These are phyloP conservation scores for Stegastes partitus DNA, from an alignment of 2,113 vertebrate genomes.

Conservation along the genomic window DNA sequence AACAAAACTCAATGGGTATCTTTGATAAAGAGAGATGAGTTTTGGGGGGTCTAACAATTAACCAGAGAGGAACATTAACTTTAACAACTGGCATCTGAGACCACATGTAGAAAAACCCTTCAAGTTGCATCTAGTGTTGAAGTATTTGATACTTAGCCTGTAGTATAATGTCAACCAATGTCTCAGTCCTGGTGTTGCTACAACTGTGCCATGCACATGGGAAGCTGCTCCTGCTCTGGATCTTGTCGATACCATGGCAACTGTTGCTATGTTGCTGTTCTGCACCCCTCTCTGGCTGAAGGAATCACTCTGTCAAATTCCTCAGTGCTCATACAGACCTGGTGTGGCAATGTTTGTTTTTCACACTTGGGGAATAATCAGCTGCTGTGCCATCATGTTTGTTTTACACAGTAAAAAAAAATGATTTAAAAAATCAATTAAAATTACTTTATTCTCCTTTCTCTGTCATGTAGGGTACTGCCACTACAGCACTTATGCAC, in stretches of 20 bases:
- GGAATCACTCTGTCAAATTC: neutral
- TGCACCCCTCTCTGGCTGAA: too few species aligned
- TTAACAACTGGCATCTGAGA: neutral
- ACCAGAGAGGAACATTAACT: too few species aligned
- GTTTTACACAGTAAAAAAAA: neutral
- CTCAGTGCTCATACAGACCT: neutral
- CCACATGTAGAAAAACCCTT: neutral
- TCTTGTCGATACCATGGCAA: conserved; percentile 63
- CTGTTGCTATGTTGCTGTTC: conserved; percentile 53
- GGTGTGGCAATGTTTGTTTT: too few species aligned
- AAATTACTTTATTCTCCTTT: neutral
- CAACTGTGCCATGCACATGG: conserved; percentile 31
- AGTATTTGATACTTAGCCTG: neutral
- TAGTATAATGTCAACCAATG: neutral
- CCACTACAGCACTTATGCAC: neutral
- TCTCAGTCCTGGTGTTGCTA: conserved; percentile 53
- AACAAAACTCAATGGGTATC: too few species aligned
- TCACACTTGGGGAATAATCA: too few species aligned
- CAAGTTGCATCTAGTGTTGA: neutral
- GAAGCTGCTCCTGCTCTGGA: conserved; percentile 71
- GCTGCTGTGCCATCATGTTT: too few species aligned
- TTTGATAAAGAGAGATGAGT: too few species aligned
- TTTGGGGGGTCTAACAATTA: too few species aligned
- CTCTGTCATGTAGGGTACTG: conserved; percentile 32
- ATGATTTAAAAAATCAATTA: neutral